Percentiles rank a stretch among this genome's conserved stretches.
These are phyloP conservation scores for Verasper variegatus DNA, from an alignment of 2,113 vertebrate genomes.

Conservation along the genomic window DNA sequence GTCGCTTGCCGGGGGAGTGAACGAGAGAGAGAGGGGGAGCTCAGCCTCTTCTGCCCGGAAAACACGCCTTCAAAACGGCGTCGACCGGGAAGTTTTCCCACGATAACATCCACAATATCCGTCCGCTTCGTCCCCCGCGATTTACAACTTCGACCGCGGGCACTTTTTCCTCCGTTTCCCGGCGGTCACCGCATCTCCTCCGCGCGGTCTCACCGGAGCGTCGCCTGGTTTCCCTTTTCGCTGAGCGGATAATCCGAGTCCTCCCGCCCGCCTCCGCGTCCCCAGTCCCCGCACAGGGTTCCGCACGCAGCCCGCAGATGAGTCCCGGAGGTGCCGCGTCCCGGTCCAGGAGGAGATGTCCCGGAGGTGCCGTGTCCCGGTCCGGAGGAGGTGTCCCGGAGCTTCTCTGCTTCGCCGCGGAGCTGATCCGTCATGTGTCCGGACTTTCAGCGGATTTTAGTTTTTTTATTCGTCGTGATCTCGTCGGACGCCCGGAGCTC, in stretches of 20 bases:
- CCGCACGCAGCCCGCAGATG: too few species aligned
- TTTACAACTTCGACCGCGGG: constrained; percentile 27
- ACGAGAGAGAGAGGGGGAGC: neutral
- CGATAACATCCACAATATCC: constrained; percentile 38
- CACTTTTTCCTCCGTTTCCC: neutral
- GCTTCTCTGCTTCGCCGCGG: constrained; percentile 7
- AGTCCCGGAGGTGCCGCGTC: too few species aligned
- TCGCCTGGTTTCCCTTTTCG: constrained; percentile 65
- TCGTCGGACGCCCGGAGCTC: constrained; percentile 50
- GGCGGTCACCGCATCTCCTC: constrained; percentile 62
- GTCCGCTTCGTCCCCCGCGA: constrained; percentile 9
- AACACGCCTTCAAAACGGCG: constrained; percentile 27
- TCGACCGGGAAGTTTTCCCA: constrained; percentile 34
- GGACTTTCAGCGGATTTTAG: constrained; percentile 42
- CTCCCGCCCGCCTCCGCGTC: constrained; percentile 4
- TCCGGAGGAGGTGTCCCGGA: too few species aligned
- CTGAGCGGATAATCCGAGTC: constrained; percentile 59
- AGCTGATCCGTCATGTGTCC: constrained; percentile 33
- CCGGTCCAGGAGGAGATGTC: too few species aligned
- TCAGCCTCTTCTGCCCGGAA: neutral
- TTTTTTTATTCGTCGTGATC: constrained; percentile 45
- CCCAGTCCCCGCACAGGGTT: neutral
- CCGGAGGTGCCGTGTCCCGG: too few species aligned
- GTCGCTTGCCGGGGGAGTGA: neutral
- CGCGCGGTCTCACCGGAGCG: neutral